Percentiles rank a stretch among this genome's conserved stretches.
Evolutionary conservation across 2,888 invertebrate species (phyloP).

Genomic region (Cryptocephalus primarius): DNA sequence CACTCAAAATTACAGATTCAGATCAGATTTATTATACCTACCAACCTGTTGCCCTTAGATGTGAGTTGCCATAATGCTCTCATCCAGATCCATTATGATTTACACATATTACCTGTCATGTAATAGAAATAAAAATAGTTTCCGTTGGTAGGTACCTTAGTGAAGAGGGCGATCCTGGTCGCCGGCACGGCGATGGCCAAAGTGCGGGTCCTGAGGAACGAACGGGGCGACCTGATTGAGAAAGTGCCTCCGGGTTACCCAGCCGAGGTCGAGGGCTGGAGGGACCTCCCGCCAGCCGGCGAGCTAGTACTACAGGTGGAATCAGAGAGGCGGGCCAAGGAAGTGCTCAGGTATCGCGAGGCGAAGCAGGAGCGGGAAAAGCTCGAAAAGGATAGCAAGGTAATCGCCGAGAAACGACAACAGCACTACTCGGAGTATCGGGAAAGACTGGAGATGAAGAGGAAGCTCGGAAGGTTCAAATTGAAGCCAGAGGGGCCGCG

Average conservation of each 20-base stretch:
- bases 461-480: constrained; percentile 49
- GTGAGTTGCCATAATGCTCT: no score
- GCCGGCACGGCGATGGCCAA: constrained; percentile 79
- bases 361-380: constrained; percentile 49
- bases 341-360: constrained; percentile 38
- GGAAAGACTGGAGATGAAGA: constrained; percentile 47
- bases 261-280: constrained; percentile 85
- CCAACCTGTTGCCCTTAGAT: no score
- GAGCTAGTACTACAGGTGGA: constrained; percentile 60
- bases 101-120: no score
- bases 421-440: constrained; percentile 55
- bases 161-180: constrained; percentile 65
- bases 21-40: no score
- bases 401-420: constrained; percentile 53
- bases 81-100: no score
- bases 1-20: no score
- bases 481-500: constrained; percentile 47
- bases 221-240: constrained; percentile 54
- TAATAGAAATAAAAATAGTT: no score
- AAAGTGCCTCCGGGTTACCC: constrained; percentile 71
- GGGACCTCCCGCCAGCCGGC: constrained; percentile 78
- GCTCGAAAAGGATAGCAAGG: constrained; percentile 48
- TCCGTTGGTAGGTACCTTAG: constrained; percentile 54
- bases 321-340: constrained; percentile 28
- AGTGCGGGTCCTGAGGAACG: constrained; percentile 70